A percentile compares a stretch with the other conserved stretches of the same genome.
Conservation (phyloP, 1,140 invertebrate genomes). For the Lepidurus arcticus region DNA sequence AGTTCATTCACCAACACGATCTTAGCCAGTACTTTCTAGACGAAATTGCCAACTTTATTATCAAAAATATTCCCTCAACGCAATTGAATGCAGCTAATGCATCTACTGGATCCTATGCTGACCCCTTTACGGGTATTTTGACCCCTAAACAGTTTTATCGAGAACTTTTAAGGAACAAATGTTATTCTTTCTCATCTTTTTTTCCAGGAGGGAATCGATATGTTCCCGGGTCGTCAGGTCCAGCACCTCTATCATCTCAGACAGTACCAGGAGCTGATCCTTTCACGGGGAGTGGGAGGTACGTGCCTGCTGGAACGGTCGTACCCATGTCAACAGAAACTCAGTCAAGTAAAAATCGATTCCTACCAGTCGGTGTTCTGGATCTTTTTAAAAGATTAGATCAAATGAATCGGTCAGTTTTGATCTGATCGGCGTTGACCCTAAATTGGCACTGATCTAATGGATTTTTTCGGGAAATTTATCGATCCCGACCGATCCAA, state of each 20-base stretch:
- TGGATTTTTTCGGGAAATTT: no score
- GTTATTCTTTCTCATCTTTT: no score
- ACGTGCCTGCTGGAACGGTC: slow-evolving; percentile 52
- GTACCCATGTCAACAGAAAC: background rate
- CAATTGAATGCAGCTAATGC: slow-evolving; percentile 35
- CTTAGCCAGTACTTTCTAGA: slow-evolving; percentile 83
- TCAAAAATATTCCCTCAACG: slow-evolving; percentile 63
- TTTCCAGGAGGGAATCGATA: slow-evolving; percentile 48
- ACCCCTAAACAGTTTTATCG: slow-evolving; percentile 36
- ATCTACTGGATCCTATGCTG: slow-evolving; percentile 43
- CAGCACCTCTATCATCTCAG: background rate
- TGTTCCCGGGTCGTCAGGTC: slow-evolving; percentile 34
- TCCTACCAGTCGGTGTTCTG: background rate
- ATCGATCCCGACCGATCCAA: no score
- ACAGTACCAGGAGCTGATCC: slow-evolving; percentile 34
- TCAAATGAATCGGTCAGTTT: no score
- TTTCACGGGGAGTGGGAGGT: slow-evolving; percentile 58
- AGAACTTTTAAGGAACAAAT: slow-evolving; percentile 32
- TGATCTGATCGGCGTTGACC: no score
- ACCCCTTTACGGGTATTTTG: slow-evolving; percentile 63
- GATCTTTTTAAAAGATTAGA: background rate
- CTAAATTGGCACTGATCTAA: no score
- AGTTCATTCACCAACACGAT: slow-evolving; percentile 63
- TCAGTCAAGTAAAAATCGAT: background rate
- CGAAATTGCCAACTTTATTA: slow-evolving; percentile 92